Conservation (phyloP, 2,113 vertebrate species). For the Prunella fulvescens region DNA sequence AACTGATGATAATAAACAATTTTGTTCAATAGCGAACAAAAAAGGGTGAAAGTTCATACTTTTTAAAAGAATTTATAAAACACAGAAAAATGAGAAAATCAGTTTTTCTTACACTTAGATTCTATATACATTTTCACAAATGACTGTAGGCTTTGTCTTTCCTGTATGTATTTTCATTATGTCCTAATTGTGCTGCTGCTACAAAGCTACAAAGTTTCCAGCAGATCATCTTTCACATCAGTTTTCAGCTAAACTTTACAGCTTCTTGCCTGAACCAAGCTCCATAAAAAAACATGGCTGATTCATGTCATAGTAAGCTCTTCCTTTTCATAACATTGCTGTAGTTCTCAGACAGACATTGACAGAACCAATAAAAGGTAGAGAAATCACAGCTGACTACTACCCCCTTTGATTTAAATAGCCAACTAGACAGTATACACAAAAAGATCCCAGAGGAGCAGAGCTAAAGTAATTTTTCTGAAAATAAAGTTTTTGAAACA, state of each 20-base stretch:
- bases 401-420: not conserved
- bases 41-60: not conserved
- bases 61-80: not conserved
- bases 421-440: not conserved
- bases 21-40: not conserved
- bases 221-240: not conserved
- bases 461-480: not conserved
- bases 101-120: not conserved
- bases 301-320: not conserved
- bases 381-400: conserved; percentile 7
- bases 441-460: not conserved
- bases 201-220: not conserved
- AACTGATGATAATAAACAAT: not conserved
- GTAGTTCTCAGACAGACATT: not conserved
- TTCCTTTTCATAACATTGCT: not conserved
- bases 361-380: conserved; percentile 5
- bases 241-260: not conserved
- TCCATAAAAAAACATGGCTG: not conserved
- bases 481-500: not conserved
- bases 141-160: not conserved
- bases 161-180: not conserved
- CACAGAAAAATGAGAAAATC: not conserved
- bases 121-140: not conserved
- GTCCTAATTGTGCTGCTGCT: not conserved
- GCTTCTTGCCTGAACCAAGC: not conserved